A percentile compares a stretch with the other conserved stretches of the same genome.
These are phyloP conservation scores for Patella caerulea DNA, from an alignment of 2,888 invertebrate genomes.

Conservation along the genomic window DNA sequence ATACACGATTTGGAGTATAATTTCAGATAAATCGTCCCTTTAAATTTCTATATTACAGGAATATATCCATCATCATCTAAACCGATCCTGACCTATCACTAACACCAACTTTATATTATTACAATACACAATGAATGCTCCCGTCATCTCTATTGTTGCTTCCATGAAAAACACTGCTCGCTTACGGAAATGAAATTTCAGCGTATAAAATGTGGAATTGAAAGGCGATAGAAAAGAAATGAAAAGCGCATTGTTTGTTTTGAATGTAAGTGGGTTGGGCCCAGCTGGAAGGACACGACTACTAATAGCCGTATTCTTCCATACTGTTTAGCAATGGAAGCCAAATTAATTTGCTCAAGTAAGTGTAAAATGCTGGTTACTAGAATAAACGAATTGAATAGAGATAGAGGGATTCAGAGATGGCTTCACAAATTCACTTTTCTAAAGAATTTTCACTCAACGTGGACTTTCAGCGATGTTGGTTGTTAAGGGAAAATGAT, in stretches of 20 bases:
- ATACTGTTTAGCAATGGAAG: conserved; percentile 22
- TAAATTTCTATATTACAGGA: too few species aligned
- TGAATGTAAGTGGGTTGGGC: conserved; percentile 18
- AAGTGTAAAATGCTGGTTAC: conserved; percentile 26
- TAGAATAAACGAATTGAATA: conserved; percentile 17
- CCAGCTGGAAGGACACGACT: conserved; percentile 19
- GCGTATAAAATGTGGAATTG: conserved; percentile 31
- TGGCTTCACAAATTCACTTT: conserved; percentile 24
- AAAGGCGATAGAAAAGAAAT: conserved; percentile 26
- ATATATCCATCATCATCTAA: too few species aligned
- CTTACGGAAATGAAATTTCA: conserved; percentile 32
- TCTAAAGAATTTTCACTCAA: conserved; percentile 9
- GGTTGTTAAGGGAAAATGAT: background rate
- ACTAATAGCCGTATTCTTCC: conserved; percentile 20
- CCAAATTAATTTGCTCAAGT: conserved; percentile 28
- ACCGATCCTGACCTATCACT: too few species aligned
- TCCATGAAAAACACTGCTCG: conserved; percentile 21
- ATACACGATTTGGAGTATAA: too few species aligned
- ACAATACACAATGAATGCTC: too few species aligned
- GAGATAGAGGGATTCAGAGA: conserved; percentile 10
- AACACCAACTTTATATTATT: too few species aligned
- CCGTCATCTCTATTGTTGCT: conserved; percentile 16
- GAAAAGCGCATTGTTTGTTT: conserved; percentile 29
- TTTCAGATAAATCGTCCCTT: too few species aligned
- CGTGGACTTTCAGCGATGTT: too few species aligned